Base-by-base conservation (phyloP, 1,140 invertebrate species). In the Heterodera carotae region DNA sequence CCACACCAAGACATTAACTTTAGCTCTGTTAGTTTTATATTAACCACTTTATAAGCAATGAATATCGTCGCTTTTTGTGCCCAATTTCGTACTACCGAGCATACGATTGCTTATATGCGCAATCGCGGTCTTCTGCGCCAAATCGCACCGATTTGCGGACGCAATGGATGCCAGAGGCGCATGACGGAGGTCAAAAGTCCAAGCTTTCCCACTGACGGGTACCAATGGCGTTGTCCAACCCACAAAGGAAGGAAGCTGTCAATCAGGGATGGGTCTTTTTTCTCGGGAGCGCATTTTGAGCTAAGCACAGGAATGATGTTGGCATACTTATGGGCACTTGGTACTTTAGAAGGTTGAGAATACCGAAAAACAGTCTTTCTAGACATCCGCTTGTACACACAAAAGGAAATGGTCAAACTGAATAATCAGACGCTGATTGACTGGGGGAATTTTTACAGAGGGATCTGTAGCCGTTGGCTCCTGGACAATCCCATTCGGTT, bases 41-140 rank as follows among this genome's bases (percentile, higher is more conserved):
- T n/a, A n/a, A n/a, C n/a, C n/a, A n/a, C n/a, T n/a, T n/a, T n/a
- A n/a, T n/a, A n/a, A n/a, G n/a, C n/a, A n/a, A n/a, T n/a, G n/a
- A n/a, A n/a, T n/a, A 68, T 68, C 43, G n/a, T 68, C 7, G 33
- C 34, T n/a, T 68, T 68, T 27, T 36, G 18, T 68, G 66, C n/a
- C n/a, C 27, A 27, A 68, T 68, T 68, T 29, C 29, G 22, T 3
- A 68, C 66, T 10, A 68, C 66, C 6, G 66, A 68, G 3, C 66
- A 29, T 29, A 29, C 66, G 6, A 68, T 29, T 68, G 27, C 22
- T 25, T 68, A 66, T n/a, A n/a, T n/a, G n/a, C n/a, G n/a, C n/a
- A n/a, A n/a, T n/a, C n/a, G n/a, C n/a, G n/a, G n/a, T n/a, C n/a
- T n/a, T n/a, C n/a, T n/a, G n/a, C n/a, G n/a, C n/a, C n/a, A n/a